phyloP scores from a whole-genome alignment of 2,888 invertebrate genomes.

The Julus scandinavius region DNA sequence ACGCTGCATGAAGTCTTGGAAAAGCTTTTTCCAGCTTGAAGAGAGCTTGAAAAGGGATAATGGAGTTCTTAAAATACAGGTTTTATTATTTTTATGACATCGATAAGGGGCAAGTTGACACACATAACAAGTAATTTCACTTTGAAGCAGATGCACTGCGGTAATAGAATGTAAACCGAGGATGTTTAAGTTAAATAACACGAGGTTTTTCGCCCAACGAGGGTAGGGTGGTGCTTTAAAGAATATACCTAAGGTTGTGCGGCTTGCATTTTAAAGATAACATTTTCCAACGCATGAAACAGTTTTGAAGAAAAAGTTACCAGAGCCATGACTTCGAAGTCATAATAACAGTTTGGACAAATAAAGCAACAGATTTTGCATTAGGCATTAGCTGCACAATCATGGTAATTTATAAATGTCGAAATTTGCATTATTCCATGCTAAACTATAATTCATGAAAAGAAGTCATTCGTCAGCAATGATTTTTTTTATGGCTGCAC shows the following conservation, averaged over 20 bases:
- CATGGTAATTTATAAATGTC: not conserved
- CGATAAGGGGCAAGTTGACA: slow-evolving; percentile 19
- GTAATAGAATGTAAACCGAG: slow-evolving; percentile 28
- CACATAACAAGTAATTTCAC: slow-evolving; percentile 2
- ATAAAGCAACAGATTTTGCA: too few species aligned
- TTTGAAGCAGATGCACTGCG: not conserved
- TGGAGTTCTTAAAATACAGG: not conserved
- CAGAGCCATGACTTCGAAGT: too few species aligned
- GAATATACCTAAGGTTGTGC: not conserved
- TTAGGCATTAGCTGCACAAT: too few species aligned
- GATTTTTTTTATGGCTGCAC: not conserved
- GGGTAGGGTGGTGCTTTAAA: not conserved
- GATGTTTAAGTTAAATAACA: slow-evolving; percentile 14
- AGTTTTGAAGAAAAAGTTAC: too few species aligned
- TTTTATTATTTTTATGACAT: slow-evolving; percentile 27
- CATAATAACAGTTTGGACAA: too few species aligned
- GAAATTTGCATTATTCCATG: slow-evolving; percentile 12
- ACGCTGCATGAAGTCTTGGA: not conserved
- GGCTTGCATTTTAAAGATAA: not conserved
- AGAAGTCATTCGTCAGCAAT: not conserved
- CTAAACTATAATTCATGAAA: not conserved
- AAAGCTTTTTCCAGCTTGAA: not conserved
- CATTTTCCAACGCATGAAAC: too few species aligned
- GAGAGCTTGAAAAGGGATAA: not conserved
- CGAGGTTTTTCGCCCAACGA: not conserved